Conservation (phyloP, 2,888 invertebrate genomes). For the Drosophila paracracens region DNA sequence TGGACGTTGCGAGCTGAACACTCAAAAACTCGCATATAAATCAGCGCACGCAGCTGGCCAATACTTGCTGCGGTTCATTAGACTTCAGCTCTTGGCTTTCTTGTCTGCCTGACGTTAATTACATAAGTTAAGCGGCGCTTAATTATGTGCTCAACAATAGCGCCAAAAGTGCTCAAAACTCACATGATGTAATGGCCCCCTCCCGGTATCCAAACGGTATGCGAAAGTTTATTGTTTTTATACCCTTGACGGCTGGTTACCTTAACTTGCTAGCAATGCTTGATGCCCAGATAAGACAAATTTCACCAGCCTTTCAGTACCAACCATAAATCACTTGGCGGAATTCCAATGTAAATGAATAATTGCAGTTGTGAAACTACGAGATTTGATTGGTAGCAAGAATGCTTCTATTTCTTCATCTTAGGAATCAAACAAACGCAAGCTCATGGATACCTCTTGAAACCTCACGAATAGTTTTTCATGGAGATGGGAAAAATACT, state of each 20-base stretch:
- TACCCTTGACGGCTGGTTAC: conserved; percentile 34
- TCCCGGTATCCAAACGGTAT: conserved; percentile 29
- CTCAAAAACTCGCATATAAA: conserved; percentile 71
- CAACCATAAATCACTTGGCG: not conserved
- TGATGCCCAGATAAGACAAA: not conserved
- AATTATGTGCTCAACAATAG: conserved; percentile 78
- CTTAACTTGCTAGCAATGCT: not conserved
- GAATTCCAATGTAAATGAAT: not conserved
- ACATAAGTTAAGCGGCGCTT: conserved; percentile 78
- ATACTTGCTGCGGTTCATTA: conserved; percentile 63
- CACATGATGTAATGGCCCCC: conserved; percentile 66
- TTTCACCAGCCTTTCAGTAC: not conserved
- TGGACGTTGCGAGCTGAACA: conserved; percentile 31
- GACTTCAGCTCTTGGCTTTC: conserved; percentile 49
- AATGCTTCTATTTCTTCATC: not conserved
- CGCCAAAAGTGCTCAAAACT: conserved; percentile 64
- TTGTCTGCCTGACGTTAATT: conserved; percentile 63
- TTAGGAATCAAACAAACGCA: not conserved
- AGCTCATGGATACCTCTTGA: not conserved
- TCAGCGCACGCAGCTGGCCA: conserved; percentile 70
- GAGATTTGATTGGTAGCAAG: not conserved
- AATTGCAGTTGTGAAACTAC: not conserved
- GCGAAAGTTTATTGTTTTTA: conserved; percentile 64
- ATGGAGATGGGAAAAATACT: not conserved
- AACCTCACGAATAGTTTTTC: not conserved